Evolutionary conservation across 2,888 invertebrate genomes (phyloP), one percentile per base, ranked within the genome.

Genomic region (Heterodera filipjevi): DNA sequence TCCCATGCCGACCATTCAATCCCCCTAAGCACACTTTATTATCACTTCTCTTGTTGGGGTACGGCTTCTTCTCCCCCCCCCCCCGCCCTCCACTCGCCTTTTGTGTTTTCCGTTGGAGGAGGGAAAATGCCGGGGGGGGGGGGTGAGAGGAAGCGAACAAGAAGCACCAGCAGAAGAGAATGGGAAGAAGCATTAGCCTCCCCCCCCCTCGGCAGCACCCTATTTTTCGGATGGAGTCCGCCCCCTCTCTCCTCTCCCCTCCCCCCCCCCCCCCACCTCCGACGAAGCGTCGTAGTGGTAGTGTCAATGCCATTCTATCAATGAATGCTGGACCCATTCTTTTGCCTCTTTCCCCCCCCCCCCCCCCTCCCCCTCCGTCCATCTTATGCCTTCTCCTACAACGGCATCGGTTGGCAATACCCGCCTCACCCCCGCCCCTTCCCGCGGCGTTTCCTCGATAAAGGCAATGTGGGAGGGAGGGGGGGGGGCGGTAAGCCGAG

Each of bases 21-120:
- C 16, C 49, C 27, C 59, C 59, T 59, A 59, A 59, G 19, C 5
- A 59, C 27, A 27, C 59, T 59, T 59, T 59, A 59, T 59, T 59
- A 59, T 59, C 59, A 59, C 59, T 59, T n/a, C n/a, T n/a, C n/a
- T n/a, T n/a, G n/a, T n/a, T 59, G n/a, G 59, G 59, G 59, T 8
- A 49, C 19, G 49, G 49, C 49, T 49, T 49, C 19, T 49, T 39
- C 39, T 12, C 39, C 39, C 10, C 3, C 39, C 39, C 3, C 39
- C 10, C 39, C 39, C 12, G 8, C 39, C 39, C 39, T 39, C 39
- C 39, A 6, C 39, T 12, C 6, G 6, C 49, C 49, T 16, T 49
- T 19, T 49, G 49, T 49, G 49, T 49, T 49, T 49, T 12, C 49
- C 49, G 16, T 49, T 3, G 49, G 49, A 16, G 49, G 16, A 49